These are phyloP conservation scores for Drosophila antonietae DNA, from an alignment of 2,888 invertebrate species.

Conservation along the genomic window DNA sequence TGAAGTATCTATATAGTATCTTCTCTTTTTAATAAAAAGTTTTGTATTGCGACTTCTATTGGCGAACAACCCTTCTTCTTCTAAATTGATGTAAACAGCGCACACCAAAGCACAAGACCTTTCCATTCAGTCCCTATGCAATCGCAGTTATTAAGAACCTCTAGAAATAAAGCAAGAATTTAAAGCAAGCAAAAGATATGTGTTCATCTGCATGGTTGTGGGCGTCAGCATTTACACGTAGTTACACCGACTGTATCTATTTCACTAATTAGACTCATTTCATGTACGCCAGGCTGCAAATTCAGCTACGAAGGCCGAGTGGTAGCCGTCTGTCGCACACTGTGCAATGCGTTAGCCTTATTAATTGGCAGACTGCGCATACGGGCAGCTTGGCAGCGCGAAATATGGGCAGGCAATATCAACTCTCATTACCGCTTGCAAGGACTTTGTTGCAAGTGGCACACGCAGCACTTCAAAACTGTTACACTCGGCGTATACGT, in stretches of 20 bases:
- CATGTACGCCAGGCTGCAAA: conserved; percentile 23
- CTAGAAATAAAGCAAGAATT: neutral
- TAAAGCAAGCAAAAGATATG: neutral
- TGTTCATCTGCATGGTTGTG: neutral
- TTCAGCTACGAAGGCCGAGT: conserved; percentile 1
- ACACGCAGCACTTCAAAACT: conserved; percentile 11
- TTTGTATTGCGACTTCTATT: too few species aligned
- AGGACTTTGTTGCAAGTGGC: conserved; percentile 23
- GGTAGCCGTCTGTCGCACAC: neutral
- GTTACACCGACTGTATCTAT: conserved; percentile 8
- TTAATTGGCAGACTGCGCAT: conserved; percentile 43
- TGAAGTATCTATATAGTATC: too few species aligned
- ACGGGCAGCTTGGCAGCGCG: conserved; percentile 7
- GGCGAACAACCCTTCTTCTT: too few species aligned
- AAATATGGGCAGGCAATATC: conserved; percentile 5
- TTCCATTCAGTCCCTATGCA: neutral
- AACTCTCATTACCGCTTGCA: conserved; percentile 49
- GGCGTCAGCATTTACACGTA: neutral
- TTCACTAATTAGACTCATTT: conserved; percentile 45
- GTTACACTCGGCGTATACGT: conserved; percentile 22
- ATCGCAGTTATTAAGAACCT: neutral
- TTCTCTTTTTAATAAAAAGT: too few species aligned
- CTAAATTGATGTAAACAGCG: too few species aligned
- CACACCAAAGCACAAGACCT: too few species aligned
- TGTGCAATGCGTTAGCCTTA: conserved; percentile 7